Evolutionary conservation across 1,140 invertebrate species (phyloP), one percentile per base, ranked within the genome.

Genomic region (Pseudomyrmex pallidus): DNA sequence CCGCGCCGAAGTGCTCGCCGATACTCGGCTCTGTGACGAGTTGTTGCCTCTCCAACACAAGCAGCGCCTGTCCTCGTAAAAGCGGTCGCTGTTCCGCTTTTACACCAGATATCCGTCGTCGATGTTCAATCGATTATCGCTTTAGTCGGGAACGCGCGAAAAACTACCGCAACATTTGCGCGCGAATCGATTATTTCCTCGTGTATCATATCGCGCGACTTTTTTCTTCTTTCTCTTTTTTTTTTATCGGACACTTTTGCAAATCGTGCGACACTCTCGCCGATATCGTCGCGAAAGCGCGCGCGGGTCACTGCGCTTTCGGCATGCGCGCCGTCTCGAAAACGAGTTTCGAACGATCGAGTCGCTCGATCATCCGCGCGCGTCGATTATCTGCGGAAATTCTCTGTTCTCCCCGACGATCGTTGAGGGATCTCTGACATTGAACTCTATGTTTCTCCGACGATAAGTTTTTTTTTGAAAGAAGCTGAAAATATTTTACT

Each of bases 241-340:
- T 35, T 35, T 35, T 35, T 35, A 35, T 35, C 5, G 35, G 48
- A 54, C 10, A 57, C 54, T 54, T 20, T 17, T 44, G 59, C 25
- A n/a, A 17, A 44, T 8, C 44, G 57, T 50, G 13, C 56, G n/a
- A 56, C 59, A 72, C 54, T 72, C 12, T 68, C 62, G 74, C 54
- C n/a, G 3, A 5, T 50, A 1, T 20, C 35, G 35, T 20, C 44
- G 63, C 35, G n/a, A 46, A 59, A 57, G 44, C 87, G 52, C 87
- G 52, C 86, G 77, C 88, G 84, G 89, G 88, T 88, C 89, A 87
- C 87, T 84, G 89, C 59, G 84, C 77, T 90, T 87, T 89, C 74
- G 77, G 76, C 72, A 73, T 72, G 85, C 82, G n/a, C 50, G 59
- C 48, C 20, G 56, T 59, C 2, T 20, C 35, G 35, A 44, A 78